Conservation (phyloP, 1,140 invertebrate species). For the Cyphomyrmex costatus region DNA sequence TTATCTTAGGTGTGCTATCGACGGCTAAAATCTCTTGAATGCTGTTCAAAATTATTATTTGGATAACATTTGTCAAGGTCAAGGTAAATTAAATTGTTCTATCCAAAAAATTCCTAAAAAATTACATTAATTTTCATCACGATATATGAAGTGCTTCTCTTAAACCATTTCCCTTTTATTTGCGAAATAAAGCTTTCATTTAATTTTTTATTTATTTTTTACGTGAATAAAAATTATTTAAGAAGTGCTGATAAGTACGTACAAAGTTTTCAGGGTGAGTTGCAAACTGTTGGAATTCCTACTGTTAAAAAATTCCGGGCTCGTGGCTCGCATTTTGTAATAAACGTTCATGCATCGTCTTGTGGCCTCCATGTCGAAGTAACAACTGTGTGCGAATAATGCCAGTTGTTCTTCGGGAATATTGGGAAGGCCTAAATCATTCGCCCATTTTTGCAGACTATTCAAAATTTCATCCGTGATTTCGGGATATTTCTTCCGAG, state of each 20-base stretch:
- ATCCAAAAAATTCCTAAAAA: too few relatives aligned
- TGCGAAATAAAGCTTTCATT: not conserved
- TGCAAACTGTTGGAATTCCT: constrained; percentile 85
- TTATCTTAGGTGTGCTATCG: too few relatives aligned
- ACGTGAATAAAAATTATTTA: too few relatives aligned
- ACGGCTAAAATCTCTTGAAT: too few relatives aligned
- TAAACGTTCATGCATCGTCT: constrained; percentile 89
- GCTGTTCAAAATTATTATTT: too few relatives aligned
- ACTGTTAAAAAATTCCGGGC: constrained; percentile 88
- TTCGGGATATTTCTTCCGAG: constrained; percentile 74
- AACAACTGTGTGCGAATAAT: constrained; percentile 89
- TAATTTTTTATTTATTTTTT: not conserved
- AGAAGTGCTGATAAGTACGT: constrained; percentile 65
- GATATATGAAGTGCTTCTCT: too few relatives aligned
- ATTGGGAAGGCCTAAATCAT: constrained; percentile 67
- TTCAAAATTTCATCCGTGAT: constrained; percentile 77
- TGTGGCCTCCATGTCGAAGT: constrained; percentile 87
- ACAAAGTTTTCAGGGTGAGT: constrained; percentile 85
- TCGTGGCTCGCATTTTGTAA: constrained; percentile 87
- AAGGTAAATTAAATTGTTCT: too few relatives aligned
- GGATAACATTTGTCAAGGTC: too few relatives aligned
- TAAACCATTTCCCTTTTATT: not conserved
- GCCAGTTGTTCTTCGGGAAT: constrained; percentile 85
- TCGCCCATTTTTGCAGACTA: constrained; percentile 75
- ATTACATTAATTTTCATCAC: too few relatives aligned